A percentile compares a stretch with the other conserved stretches of the same genome.
Conservation (phyloP, 2,888 invertebrate species). For the Hymenopus coronatus region DNA sequence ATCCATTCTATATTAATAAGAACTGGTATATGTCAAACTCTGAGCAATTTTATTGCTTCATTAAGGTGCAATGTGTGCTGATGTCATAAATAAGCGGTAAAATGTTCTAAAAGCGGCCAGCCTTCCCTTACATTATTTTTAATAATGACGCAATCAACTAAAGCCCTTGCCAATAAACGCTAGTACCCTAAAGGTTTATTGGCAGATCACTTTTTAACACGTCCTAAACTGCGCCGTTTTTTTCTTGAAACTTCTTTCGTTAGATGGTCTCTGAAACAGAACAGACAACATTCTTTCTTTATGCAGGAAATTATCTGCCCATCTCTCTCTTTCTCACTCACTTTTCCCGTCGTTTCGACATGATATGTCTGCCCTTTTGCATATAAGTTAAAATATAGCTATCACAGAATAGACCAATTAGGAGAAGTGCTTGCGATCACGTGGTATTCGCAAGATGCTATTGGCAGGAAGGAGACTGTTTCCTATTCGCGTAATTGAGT, state of each 20-base stretch:
- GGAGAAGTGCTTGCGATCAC: conserved; percentile 24
- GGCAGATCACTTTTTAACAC: neutral
- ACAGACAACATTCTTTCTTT: neutral
- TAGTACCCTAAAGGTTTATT: neutral
- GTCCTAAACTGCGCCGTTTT: neutral
- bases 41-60: neutral
- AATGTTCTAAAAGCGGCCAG: neutral
- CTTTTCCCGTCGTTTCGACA: neutral
- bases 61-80: neutral
- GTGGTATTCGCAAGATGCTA: conserved; percentile 1
- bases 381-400: conserved; percentile 8
- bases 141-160: neutral
- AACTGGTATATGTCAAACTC: too few relatives aligned
- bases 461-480: neutral
- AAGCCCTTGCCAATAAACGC: neutral
- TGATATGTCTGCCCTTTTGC: neutral
- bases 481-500: conserved; percentile 3
- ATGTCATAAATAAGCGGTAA: neutral
- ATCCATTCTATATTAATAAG: too few relatives aligned
- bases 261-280: neutral
- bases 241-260: neutral
- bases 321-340: neutral
- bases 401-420: conserved; percentile 23
- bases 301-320: neutral
- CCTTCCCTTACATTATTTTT: neutral